Percentiles rank a stretch among this genome's conserved stretches.
phyloP scores from a whole-genome alignment of 2,113 vertebrate species.

The Nematolebias whitei region DNA sequence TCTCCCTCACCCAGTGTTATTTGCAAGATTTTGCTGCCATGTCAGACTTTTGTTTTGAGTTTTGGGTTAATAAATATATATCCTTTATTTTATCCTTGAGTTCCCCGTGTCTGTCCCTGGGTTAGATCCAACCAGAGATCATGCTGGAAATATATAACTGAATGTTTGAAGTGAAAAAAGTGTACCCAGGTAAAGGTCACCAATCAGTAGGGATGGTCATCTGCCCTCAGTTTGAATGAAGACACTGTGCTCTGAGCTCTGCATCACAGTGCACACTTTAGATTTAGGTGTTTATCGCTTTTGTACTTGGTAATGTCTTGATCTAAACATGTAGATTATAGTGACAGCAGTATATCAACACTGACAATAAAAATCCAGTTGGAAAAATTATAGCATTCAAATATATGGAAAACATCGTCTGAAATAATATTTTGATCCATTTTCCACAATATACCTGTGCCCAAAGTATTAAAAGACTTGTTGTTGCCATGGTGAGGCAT shows the following conservation, averaged over 20 bases:
- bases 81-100: too few species aligned
- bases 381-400: background rate
- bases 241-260: conserved; percentile 35
- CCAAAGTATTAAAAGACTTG: conserved; percentile 32
- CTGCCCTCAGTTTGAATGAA: conserved; percentile 23
- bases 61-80: too few species aligned
- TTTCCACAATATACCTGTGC: conserved; percentile 54
- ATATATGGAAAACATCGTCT: background rate
- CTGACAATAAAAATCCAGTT: conserved; percentile 1
- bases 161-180: background rate
- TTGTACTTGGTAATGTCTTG: background rate
- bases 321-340: conserved; percentile 14
- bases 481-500: conserved; percentile 60
- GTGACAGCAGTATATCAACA: background rate
- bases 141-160: conserved; percentile 20
- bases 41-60: too few species aligned
- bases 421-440: background rate
- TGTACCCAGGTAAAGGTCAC: conserved; percentile 6
- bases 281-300: conserved; percentile 5
- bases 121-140: too few species aligned
- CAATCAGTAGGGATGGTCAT: conserved; percentile 21
- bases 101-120: too few species aligned
- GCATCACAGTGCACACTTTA: conserved; percentile 13
- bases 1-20: too few species aligned
- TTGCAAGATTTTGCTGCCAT: too few species aligned